phyloP scores from a whole-genome alignment of 2,113 vertebrate species.

The Toxotes chatareus region DNA sequence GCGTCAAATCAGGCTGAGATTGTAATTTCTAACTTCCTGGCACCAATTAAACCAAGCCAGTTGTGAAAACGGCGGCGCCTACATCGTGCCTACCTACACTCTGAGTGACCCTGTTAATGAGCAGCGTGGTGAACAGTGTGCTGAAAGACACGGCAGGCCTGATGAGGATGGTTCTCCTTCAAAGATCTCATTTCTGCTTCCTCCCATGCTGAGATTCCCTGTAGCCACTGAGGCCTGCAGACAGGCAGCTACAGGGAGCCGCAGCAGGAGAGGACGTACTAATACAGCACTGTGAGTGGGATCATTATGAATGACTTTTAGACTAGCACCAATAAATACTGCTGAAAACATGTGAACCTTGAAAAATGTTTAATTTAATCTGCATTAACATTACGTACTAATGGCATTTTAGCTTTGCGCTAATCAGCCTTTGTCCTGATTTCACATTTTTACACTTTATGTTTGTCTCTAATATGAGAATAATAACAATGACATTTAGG shows the following conservation, averaged over 20 bases:
- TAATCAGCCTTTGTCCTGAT: conserved; percentile 21
- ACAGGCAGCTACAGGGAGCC: conserved; percentile 59
- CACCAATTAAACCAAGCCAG: conserved; percentile 25
- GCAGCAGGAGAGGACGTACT: conserved; percentile 54
- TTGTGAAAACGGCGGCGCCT: neutral
- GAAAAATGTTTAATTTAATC: conserved; percentile 7
- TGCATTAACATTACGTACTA: conserved; percentile 14
- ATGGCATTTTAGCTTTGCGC: conserved; percentile 20
- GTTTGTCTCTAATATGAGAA: conserved; percentile 20
- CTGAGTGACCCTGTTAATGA: conserved; percentile 58
- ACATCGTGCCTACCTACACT: conserved; percentile 15
- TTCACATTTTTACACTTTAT: neutral
- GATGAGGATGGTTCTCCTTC: conserved; percentile 61
- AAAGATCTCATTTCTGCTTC: conserved; percentile 44
- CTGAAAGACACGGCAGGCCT: conserved; percentile 31
- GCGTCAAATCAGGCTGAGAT: neutral
- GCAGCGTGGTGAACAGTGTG: conserved; percentile 26
- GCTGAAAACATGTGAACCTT: conserved; percentile 31
- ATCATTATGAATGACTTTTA: conserved; percentile 37
- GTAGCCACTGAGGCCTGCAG: conserved; percentile 51
- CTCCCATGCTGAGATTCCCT: conserved; percentile 67
- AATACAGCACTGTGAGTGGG: conserved; percentile 24
- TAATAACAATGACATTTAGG: conserved; percentile 8
- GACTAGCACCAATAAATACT: neutral
- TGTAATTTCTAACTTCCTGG: conserved; percentile 6